These are phyloP conservation scores for Alethe castanea DNA, from an alignment of 2,113 vertebrate genomes.

Conservation along the genomic window DNA sequence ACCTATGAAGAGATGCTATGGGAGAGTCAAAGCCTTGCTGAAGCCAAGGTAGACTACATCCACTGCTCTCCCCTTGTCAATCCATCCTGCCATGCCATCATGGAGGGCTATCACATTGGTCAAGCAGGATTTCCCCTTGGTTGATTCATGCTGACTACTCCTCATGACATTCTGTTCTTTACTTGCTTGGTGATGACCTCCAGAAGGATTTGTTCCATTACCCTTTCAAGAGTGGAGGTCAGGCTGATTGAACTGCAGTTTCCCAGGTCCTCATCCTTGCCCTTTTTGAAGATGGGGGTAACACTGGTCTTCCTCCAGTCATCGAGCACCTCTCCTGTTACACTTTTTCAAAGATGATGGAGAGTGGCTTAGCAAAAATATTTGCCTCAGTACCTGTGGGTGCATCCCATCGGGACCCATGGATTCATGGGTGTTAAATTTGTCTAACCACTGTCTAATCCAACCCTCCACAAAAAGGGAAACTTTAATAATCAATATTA, in stretches of 20 bases:
- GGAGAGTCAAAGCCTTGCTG: neutral
- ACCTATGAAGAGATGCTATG: too few species aligned
- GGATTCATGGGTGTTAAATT: neutral
- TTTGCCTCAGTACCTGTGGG: neutral
- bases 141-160: neutral
- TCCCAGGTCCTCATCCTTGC: neutral
- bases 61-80: neutral
- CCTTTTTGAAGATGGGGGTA: neutral
- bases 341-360: neutral
- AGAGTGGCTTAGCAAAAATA: neutral
- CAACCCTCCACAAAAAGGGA: neutral
- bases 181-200: neutral
- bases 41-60: neutral
- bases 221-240: neutral
- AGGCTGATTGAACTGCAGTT: neutral
- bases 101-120: neutral
- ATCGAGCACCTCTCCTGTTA: neutral
- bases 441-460: neutral
- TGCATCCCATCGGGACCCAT: neutral
- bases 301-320: neutral
- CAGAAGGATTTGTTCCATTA: neutral
- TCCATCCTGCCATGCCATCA: neutral
- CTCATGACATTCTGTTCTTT: neutral
- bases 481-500: neutral
- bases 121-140: neutral